These are phyloP conservation scores for Drosophila takahashii DNA, from an alignment of 1,140 invertebrate species.

Conservation along the genomic window DNA sequence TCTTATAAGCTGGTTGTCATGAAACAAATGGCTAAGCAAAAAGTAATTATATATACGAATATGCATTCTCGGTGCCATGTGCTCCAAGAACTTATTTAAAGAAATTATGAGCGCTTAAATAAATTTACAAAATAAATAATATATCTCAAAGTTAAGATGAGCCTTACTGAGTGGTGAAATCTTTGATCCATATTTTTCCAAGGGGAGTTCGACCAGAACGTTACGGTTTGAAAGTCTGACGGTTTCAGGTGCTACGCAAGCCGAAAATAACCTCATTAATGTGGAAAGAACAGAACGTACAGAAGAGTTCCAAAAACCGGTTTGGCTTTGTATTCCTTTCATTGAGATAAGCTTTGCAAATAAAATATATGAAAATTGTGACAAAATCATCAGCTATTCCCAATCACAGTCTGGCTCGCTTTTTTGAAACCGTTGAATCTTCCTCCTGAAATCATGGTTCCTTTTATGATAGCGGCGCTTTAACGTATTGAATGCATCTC, in stretches of 20 bases:
- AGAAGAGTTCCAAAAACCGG: slow-evolving; percentile 21
- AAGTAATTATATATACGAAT: no score
- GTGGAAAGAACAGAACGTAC: slow-evolving; percentile 26
- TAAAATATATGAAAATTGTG: not conserved
- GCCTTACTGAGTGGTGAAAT: slow-evolving; percentile 1
- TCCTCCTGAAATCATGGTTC: slow-evolving; percentile 9
- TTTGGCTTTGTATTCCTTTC: slow-evolving; percentile 17
- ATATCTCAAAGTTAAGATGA: not conserved
- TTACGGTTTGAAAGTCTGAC: slow-evolving; percentile 26
- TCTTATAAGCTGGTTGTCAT: no score
- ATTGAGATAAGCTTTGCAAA: slow-evolving; percentile 10
- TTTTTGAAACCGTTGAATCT: not conserved
- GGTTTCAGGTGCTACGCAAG: slow-evolving; percentile 12
- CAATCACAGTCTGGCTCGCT: not conserved
- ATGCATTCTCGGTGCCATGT: no score
- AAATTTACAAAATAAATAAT: no score
- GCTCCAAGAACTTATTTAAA: no score
- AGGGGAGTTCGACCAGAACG: slow-evolving; percentile 28
- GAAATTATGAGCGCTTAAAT: no score
- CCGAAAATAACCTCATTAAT: slow-evolving; percentile 35
- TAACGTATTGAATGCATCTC: slow-evolving; percentile 14
- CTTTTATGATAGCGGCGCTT: slow-evolving; percentile 27
- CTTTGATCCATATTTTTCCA: slow-evolving; percentile 22
- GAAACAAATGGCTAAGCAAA: no score
- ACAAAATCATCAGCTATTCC: slow-evolving; percentile 2